Base-by-base conservation (phyloP, 2,113 vertebrate species). In the Ascaphus truei region DNA sequence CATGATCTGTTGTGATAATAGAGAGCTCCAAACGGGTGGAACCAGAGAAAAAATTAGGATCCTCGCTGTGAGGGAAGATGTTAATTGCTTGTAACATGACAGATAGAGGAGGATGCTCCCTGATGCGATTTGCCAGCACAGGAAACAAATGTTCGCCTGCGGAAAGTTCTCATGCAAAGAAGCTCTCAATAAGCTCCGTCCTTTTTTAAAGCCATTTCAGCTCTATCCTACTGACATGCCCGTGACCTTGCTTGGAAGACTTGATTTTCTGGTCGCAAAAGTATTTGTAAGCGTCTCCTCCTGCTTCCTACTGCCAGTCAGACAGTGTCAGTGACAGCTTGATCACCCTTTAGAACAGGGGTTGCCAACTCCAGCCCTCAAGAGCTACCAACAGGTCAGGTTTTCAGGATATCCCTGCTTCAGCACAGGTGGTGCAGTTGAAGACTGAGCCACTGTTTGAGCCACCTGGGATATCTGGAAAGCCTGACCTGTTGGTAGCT, bases 81-180 rank as follows among this genome's bases (percentile, higher is more conserved):
- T 72, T 84, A 83, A 84, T 85, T 86, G 82, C 73, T 87, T 84
- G 75, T 73, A 84, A 75, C n/a, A 1, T 76, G 79, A 81, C 78
- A 84, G 84, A 84, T 81, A 76, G 81, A 85, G 73, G 74, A 75
- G 57, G 83, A 62, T 65, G 61, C 68, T 80, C 69, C 57, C 1
- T 0, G 60, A 62, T 81, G 72, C 79, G 75, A 66, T 60, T 68
- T 75, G 55, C 71, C 48, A n/a, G 30, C 31, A 45, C 57, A 80
- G 59, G 78, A 80, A 84, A 81, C 79, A 75, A 76, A 79, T 73
- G 79, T 64, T 82, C 84, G 72, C 73, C 41, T 60, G 56, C 33
- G 8, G 66, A 69, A 69, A 69, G 18, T 47, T 50, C 22, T 56
- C 51, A 55, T 66, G 50, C 34, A 55, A 66, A 50, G 30, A 63